Evolutionary conservation across 2,113 vertebrate genomes (phyloP).

Genomic region (Asarcornis scutulata): DNA sequence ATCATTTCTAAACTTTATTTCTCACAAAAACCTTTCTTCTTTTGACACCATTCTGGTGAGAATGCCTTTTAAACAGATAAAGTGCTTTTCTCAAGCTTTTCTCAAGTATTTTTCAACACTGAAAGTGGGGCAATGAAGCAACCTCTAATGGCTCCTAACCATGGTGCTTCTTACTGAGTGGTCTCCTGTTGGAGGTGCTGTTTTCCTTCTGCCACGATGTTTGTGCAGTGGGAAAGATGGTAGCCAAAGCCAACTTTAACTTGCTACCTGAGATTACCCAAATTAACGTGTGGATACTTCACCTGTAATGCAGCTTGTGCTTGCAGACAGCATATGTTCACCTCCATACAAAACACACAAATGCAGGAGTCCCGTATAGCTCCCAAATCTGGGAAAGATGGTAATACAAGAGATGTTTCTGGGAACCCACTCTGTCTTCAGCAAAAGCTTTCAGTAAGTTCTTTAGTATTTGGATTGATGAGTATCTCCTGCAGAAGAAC

Average conservation of each 20-base stretch:
- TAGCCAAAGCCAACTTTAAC: background rate
- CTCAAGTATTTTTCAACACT: background rate
- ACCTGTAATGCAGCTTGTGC: background rate
- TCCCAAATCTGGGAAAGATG: background rate
- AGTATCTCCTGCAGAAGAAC: background rate
- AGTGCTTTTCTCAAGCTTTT: background rate
- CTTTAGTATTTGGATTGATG: background rate
- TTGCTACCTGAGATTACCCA: background rate
- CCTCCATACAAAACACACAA: background rate
- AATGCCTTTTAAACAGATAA: background rate
- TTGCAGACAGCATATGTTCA: background rate
- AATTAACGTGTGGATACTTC: background rate
- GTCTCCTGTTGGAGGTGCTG: background rate
- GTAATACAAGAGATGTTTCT: background rate
- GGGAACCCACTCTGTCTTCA: background rate
- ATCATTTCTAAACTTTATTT: constrained; percentile 10
- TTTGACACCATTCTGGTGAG: background rate
- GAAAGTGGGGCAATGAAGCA: background rate
- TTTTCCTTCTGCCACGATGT: background rate
- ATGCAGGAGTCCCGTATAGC: background rate
- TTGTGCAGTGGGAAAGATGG: background rate
- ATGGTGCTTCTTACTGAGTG: background rate
- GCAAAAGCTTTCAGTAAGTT: background rate
- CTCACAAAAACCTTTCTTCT: background rate
- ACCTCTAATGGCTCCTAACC: background rate